A percentile compares a stretch with the other conserved stretches of the same genome.
Evolutionary conservation across 2,888 invertebrate species (phyloP).

Genomic region (Calameuta filiformis): DNA sequence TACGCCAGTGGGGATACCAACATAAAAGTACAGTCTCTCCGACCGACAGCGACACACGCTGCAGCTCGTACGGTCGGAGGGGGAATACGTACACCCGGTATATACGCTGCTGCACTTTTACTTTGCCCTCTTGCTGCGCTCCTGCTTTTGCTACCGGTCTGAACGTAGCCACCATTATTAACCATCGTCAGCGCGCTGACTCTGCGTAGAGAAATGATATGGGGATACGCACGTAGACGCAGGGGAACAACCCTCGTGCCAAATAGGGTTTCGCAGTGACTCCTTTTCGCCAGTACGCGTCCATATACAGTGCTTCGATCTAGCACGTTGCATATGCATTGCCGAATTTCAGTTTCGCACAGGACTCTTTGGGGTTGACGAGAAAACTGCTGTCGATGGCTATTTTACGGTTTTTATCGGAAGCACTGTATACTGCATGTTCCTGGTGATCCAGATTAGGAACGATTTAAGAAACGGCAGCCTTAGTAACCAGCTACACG

Average conservation of each 20-base stretch:
- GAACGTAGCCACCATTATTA: not conserved
- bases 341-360: not conserved
- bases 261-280: conserved; percentile 53
- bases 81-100: not conserved
- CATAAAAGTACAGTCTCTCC: not conserved
- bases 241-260: conserved; percentile 48
- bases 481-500: not conserved
- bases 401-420: not conserved
- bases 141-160: not conserved
- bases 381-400: not conserved
- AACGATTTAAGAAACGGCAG: not conserved
- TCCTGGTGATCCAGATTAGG: not conserved
- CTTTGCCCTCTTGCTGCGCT: not conserved
- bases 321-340: not conserved
- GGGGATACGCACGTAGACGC: not conserved
- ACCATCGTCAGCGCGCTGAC: not conserved
- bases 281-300: not conserved
- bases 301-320: not conserved
- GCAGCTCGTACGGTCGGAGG: conserved; percentile 9
- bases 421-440: not conserved
- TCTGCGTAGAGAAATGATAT: not conserved
- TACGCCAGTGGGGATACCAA: not conserved
- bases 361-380: not conserved
- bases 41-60: conserved; percentile 5
- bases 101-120: not conserved